Evolutionary conservation across 1,140 invertebrate species (phyloP).

Genomic region (Prorops nasuta): DNA sequence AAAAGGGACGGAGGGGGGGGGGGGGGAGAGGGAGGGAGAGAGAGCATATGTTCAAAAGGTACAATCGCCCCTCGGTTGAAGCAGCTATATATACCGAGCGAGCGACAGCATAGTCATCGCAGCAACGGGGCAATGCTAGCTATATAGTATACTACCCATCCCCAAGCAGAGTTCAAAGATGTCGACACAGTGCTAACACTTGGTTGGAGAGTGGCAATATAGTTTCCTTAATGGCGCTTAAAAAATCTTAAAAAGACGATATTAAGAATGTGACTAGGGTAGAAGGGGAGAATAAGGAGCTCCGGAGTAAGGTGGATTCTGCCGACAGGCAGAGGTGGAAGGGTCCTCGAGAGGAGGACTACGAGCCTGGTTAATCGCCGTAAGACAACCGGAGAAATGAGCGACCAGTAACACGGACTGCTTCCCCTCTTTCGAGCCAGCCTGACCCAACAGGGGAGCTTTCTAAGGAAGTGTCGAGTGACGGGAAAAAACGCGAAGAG

Average conservation of each 20-base stretch:
- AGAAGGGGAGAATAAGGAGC: constrained; percentile 12
- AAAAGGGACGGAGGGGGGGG: too few relatives aligned
- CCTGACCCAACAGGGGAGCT: constrained; percentile 35
- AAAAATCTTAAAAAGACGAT: constrained; percentile 58
- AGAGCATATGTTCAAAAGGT: constrained; percentile 33
- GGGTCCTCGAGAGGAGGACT: constrained; percentile 28
- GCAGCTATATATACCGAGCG: neutral
- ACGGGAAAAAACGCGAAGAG: constrained; percentile 53
- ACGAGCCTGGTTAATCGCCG: constrained; percentile 55
- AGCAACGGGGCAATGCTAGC: constrained; percentile 4
- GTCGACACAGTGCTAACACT: too few relatives aligned
- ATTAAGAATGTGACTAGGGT: constrained; percentile 55
- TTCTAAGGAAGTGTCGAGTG: constrained; percentile 57
- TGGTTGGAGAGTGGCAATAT: constrained; percentile 55
- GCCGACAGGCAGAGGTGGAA: constrained; percentile 10
- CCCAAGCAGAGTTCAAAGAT: constrained; percentile 3
- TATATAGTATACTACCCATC: constrained; percentile 1
- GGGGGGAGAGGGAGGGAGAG: too few relatives aligned
- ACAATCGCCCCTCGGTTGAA: constrained; percentile 25
- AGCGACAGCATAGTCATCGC: constrained; percentile 8
- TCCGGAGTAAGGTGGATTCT: constrained; percentile 1
- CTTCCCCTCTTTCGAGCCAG: constrained; percentile 20
- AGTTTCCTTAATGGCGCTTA: constrained; percentile 57
- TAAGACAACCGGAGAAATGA: constrained; percentile 58
- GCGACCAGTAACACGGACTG: constrained; percentile 48